Conservation (phyloP, 2,113 vertebrate species). For the Anser cygnoides region DNA sequence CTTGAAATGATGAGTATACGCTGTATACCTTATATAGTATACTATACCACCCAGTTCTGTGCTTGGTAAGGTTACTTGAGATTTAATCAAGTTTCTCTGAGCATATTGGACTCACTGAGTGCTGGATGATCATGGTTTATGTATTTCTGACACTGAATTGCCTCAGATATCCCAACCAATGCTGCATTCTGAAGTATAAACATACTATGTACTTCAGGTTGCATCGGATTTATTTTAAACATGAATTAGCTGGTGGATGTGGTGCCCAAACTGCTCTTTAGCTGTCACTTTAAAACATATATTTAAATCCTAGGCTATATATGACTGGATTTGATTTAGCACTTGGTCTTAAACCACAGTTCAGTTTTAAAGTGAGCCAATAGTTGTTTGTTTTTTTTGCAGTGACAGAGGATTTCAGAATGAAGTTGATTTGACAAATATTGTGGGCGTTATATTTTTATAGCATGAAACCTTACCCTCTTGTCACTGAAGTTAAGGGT, state of each 20-base stretch:
- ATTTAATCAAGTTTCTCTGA: not conserved
- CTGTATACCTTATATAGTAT: not conserved
- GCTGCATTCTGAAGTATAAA: not conserved
- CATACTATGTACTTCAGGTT: not conserved
- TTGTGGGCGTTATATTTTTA: constrained; percentile 29
- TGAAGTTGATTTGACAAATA: constrained; percentile 59
- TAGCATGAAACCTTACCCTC: constrained; percentile 10
- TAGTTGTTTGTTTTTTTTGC: not conserved
- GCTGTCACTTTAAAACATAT: not conserved
- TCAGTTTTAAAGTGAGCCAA: constrained; percentile 5
- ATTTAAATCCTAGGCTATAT: not conserved
- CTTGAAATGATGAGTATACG: not conserved
- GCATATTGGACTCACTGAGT: not conserved
- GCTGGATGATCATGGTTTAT: not conserved
- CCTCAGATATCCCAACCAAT: not conserved
- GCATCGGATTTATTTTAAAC: not conserved
- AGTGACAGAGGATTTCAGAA: constrained; percentile 1
- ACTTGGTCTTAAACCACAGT: constrained; percentile 34
- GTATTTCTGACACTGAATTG: not conserved
- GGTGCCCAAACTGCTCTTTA: not conserved
- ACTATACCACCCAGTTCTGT: not conserved
- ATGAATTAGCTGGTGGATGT: not conserved
- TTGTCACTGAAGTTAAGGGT: constrained; percentile 42
- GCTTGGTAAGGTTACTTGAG: not conserved
- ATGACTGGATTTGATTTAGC: constrained; percentile 30